These are phyloP conservation scores for Flexamia atlantica DNA, from an alignment of 2,888 invertebrate species.

Conservation along the genomic window DNA sequence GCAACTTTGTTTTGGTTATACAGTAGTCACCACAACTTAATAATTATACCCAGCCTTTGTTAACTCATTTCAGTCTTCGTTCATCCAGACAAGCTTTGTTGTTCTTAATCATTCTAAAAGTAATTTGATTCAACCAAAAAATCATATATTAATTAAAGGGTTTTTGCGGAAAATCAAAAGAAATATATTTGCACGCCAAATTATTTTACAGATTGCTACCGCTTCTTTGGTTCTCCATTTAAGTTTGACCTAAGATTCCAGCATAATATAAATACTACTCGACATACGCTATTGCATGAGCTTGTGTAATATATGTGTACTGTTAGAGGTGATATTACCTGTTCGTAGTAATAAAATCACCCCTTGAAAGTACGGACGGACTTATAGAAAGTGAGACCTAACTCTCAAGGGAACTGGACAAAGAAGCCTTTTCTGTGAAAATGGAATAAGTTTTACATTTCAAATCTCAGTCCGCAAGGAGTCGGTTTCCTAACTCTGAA, in stretches of 20 bases:
- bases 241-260: too few relatives aligned
- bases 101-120: neutral
- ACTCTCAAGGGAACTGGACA: conserved; percentile 5
- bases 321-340: too few relatives aligned
- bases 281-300: too few relatives aligned
- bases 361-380: neutral
- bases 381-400: neutral
- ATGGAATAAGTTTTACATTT: conserved; percentile 34
- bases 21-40: too few relatives aligned
- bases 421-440: neutral
- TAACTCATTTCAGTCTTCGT: neutral
- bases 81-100: neutral
- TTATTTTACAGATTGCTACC: too few relatives aligned
- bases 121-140: neutral
- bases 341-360: neutral
- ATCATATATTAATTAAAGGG: too few relatives aligned
- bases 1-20: too few relatives aligned
- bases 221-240: too few relatives aligned
- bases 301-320: too few relatives aligned
- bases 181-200: too few relatives aligned
- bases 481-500: conserved; percentile 5
- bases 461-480: conserved; percentile 1
- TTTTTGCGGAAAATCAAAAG: too few relatives aligned
- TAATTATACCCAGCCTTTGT: neutral
- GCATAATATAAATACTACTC: too few relatives aligned